These are phyloP conservation scores for Rhadina sibilatrix DNA, from an alignment of 2,113 vertebrate genomes.

Conservation along the genomic window DNA sequence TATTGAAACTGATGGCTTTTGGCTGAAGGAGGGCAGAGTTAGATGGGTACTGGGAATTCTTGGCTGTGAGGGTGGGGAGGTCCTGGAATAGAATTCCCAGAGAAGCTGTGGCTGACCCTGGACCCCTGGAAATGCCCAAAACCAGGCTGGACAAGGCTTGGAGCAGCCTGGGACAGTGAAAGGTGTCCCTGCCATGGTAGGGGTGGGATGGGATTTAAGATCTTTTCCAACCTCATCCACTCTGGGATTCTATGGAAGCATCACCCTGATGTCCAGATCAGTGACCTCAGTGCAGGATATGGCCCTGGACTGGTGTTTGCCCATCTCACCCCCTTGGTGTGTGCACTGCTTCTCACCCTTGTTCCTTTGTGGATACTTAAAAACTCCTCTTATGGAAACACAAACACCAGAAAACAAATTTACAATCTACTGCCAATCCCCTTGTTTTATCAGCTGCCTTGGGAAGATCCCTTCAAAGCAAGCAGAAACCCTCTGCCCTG, in stretches of 20 bases:
- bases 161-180: fast-evolving
- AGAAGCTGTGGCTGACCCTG: background rate
- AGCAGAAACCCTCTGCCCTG: background rate
- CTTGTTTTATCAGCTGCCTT: background rate
- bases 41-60: background rate
- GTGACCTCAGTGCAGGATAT: fast-evolving
- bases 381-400: background rate
- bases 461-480: background rate
- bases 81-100: background rate
- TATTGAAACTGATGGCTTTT: background rate
- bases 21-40: background rate
- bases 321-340: background rate
- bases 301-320: background rate
- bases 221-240: fast-evolving
- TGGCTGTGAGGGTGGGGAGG: background rate
- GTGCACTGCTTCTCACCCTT: background rate
- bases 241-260: fast-evolving
- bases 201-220: background rate
- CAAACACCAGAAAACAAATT: background rate
- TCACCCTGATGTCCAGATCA: fast-evolving
- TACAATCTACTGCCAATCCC: background rate
- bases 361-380: background rate
- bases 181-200: background rate
- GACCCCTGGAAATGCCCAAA: background rate
- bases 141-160: fast-evolving